A percentile compares a stretch with the other conserved stretches of the same genome.
Evolutionary conservation across 2,113 vertebrate species (phyloP).

Genomic region (Anhinga rufa): DNA sequence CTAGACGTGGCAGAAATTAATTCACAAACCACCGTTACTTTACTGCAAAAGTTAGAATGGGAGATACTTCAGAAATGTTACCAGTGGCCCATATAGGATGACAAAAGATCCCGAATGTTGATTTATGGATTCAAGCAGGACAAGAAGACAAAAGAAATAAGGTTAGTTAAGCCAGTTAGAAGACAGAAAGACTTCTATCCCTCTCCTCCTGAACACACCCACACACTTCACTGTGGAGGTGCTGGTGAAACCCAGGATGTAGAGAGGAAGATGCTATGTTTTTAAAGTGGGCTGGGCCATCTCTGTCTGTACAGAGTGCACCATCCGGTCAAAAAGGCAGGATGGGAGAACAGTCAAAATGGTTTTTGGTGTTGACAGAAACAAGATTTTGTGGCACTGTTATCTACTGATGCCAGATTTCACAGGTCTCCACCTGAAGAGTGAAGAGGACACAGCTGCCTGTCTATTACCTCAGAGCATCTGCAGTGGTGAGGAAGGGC

Average conservation of each 20-base stretch:
- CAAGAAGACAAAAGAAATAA: background rate
- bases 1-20: background rate
- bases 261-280: background rate
- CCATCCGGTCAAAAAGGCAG: background rate
- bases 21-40: background rate
- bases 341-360: background rate
- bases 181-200: background rate
- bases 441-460: background rate
- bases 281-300: background rate
- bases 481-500: background rate
- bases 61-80: background rate
- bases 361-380: background rate
- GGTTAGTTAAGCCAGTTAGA: conserved; percentile 12
- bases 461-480: background rate
- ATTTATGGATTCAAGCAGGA: background rate
- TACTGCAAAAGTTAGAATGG: background rate
- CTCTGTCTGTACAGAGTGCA: background rate
- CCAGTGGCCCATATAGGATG: background rate
- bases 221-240: background rate
- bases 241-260: background rate
- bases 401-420: background rate
- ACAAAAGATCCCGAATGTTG: background rate
- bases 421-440: background rate
- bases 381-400: background rate
- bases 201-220: background rate